Base-by-base conservation (phyloP, 2,797 vertebrate genomes). In the Halcyon badia region DNA sequence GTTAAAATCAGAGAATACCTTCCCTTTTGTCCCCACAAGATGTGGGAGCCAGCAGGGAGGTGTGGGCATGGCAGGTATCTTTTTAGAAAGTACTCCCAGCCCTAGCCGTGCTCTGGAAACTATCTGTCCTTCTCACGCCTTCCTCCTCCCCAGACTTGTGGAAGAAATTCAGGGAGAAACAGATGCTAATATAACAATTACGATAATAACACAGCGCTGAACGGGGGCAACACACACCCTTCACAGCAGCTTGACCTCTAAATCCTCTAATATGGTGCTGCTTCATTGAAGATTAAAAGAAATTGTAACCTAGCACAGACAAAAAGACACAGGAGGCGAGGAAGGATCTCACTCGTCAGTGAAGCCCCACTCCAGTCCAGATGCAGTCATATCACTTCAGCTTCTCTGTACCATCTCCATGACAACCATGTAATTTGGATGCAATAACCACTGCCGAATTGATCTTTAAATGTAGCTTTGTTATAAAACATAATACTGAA, bases 401-500 rank as follows among this genome's bases (percentile, higher is more conserved):
- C 99, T 99, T 99, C 99, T 98, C 98, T 98, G 98, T 98, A 97
- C 98, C 98, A 99, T 99, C 99, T 99, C 99, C 99, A 99, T 99
- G 99, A 99, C 99, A 99, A 99, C 99, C 98, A 97, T 98, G 99
- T 99, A 99, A 99, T 99, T 99, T 98, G 98, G 99, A 99, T 99
- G 99, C 98, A 98, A 96, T 98, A 98, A 98, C 98, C 98, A 97
- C 96, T 97, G 97, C 98, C 69, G 97, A 98, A 98, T 97, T 98
- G 98, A 98, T 98, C 98, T 97, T 96, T 95, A 97, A 97, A 98
- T 97, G 98, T 97, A 98, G 98, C 98, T 98, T 98, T 98, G 98
- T 99, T 98, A 98, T 97, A 97, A 98, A 97, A 98, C 91, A 89
- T 76, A 70, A 89, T 65, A 48, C 71, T 30, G 73, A 93, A 84